Evolutionary conservation across 2,113 vertebrate species (phyloP), one percentile per base, ranked within the genome.

Genomic region (Rhipidura dahli): DNA sequence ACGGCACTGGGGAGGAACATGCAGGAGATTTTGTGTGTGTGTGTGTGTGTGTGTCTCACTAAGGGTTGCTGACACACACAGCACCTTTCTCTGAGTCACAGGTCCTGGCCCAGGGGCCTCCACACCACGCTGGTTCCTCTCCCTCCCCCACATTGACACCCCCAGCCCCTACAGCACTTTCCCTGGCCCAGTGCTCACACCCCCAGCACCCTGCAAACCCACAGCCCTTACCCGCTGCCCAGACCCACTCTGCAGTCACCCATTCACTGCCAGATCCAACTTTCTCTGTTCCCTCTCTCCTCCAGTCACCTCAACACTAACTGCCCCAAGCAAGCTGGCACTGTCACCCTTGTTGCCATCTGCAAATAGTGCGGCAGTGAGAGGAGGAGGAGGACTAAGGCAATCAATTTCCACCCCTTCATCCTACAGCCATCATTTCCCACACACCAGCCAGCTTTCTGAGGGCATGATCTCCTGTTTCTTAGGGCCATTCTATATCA

Each of bases 1-100:
- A 35, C 49, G 4, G 19, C 1, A 2, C 37, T 0, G 1, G 37
- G 33, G 26, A 53, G 23, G 30, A 33, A 23, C 6, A 1, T 17
- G 60, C 5, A 0, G 63, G 51, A 53, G 50, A 30, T 8, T 7
- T 11, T 8, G 33, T 5, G 18, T 1, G 8, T 13, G 13, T 28
- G 28, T 13, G 39, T 24, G 11, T 3, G n/a, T 24, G 18, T 26
- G 6, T 15, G 0, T 11, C 8, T 61, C 39, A 15, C 11, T 7
- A 42, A 53, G 70, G 47, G 20, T 1, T 81, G 45, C 70, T 44
- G 15, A 24, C 30, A 35, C 10, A 18, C 2, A 0, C 24, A 47
- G 61, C 0, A 0, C 64, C 47, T 56, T 65, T 73, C 66, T 45
- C 71, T 44, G 40, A 63, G 54, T 19, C 40, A 31, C 44, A 4